Percentiles rank a stretch among this genome's conserved stretches.
These are phyloP conservation scores for Mustela erminea DNA, from an alignment of 2,797 vertebrate species.

Conservation along the genomic window DNA sequence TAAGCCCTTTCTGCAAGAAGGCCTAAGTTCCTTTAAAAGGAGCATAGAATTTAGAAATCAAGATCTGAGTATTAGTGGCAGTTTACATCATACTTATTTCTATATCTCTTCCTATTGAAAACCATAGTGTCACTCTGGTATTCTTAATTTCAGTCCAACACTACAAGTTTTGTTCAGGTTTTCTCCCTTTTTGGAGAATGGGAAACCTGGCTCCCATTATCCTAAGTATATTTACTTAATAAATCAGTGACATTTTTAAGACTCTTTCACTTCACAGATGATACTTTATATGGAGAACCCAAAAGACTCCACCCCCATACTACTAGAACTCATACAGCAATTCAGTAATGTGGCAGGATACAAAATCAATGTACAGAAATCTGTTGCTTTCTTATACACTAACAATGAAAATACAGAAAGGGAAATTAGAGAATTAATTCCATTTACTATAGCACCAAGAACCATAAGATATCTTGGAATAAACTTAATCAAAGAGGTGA, in stretches of 20 bases:
- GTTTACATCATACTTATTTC: not conserved
- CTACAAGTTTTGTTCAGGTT: not conserved
- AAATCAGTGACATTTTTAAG: not conserved
- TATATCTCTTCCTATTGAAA: not conserved
- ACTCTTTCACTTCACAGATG: no score
- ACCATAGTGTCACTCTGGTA: not conserved
- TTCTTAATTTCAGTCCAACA: not conserved
- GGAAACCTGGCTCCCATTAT: not conserved
- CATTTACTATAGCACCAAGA: no score
- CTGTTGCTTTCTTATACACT: no score
- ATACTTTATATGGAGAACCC: no score
- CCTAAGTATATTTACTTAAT: not conserved
- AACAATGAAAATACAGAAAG: no score
- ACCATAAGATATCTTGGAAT: no score
- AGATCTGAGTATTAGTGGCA: not conserved
- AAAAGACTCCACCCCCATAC: no score
- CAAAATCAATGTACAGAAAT: no score
- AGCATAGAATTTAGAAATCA: not conserved
- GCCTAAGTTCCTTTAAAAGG: not conserved
- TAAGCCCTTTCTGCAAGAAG: not conserved
- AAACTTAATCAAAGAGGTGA: no score
- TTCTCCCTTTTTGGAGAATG: not conserved
- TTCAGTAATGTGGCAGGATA: no score
- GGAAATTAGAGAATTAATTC: no score
- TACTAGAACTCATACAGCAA: no score